Evolutionary conservation across 2,797 vertebrate genomes (phyloP), one percentile per base, ranked within the genome.

Genomic region (Arctocebus calabarensis): DNA sequence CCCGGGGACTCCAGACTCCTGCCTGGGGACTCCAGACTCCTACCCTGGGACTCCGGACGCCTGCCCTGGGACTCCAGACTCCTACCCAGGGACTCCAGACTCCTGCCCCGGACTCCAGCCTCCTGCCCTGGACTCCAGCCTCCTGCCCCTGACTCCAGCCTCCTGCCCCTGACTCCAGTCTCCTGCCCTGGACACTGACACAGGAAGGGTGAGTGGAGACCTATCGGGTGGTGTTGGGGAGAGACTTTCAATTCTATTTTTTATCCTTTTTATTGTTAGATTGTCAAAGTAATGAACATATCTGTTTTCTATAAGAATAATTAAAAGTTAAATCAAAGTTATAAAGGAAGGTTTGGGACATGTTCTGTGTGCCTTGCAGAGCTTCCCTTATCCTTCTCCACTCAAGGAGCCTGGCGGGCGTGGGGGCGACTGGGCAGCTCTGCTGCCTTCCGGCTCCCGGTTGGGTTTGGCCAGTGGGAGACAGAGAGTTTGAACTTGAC

Each of bases 371-470:
- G 64, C 16, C 61, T 32, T 43, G 66, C 6, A 14, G 29, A 7
- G 16, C 10, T 12, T 32, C 13, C 37, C 62, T 77, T 14, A 0
- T 5, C 9, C 4, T 62, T 57, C 17, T 34, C 19, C 2, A 8
- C 2, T 3, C 13, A 13, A n/a, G 34, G 2, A 89, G 43, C 45
- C 34, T 19, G 3, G 45, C 17, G 1, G 0, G 13, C 23, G 1
- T 2, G 23, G 9, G 7, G 32, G 27, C 3, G 2, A 11, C 55
- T 23, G 23, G n/a, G 25, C 32, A 34, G 52, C 2, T 83, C 23
- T 8, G 7, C 13, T 52, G 20, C n/a, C 55, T 52, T 73, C 62
- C 19, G 7, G 29, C 2, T 94, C 37, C 40, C 37, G 45, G 1
- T 23, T 68, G 62, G 25, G 14, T 62, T 73, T 52, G 89, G 62